phyloP scores from a whole-genome alignment of 2,797 vertebrate species.

The Sebastes iracundus region DNA sequence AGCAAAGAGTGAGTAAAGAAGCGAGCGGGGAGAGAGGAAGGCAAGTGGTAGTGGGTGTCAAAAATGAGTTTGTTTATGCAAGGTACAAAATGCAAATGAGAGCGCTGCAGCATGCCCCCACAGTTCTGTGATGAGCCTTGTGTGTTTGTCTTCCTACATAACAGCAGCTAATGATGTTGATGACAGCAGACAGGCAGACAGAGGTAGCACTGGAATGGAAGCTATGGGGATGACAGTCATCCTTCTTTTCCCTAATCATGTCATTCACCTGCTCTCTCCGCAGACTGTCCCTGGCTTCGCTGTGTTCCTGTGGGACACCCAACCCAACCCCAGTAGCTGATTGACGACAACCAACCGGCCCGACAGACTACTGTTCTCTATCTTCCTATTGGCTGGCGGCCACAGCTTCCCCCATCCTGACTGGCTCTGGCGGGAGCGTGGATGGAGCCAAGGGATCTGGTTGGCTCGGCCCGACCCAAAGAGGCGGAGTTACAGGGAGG shows the following conservation, averaged over 20 bases:
- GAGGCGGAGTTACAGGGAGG: conserved; percentile 84
- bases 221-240: conserved; percentile 20
- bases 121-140: conserved; percentile 45
- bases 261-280: conserved; percentile 59
- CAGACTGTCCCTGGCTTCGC: conserved; percentile 84
- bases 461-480: conserved; percentile 88
- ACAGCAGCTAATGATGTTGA: conserved; percentile 46
- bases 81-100: conserved; percentile 61
- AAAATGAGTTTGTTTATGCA: conserved; percentile 47
- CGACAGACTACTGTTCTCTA: conserved; percentile 55
- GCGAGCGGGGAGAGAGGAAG: conserved; percentile 12
- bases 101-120: conserved; percentile 38
- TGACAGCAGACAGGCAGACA: conserved; percentile 43
- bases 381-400: conserved; percentile 72
- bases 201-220: conserved; percentile 22
- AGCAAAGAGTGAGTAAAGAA: conserved; percentile 31
- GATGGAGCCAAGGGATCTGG: conserved; percentile 96
- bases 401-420: conserved; percentile 75
- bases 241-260: conserved; percentile 45
- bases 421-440: conserved; percentile 80
- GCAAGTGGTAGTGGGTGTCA: conserved; percentile 14
- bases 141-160: conserved; percentile 51
- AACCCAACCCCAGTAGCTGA: conserved; percentile 75
- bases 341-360: conserved; percentile 52
- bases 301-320: conserved; percentile 78